Percentiles rank a stretch among this genome's conserved stretches.
phyloP scores from a whole-genome alignment of 2,888 invertebrate genomes.

The Scaptodrosophila latifasciaeformis region DNA sequence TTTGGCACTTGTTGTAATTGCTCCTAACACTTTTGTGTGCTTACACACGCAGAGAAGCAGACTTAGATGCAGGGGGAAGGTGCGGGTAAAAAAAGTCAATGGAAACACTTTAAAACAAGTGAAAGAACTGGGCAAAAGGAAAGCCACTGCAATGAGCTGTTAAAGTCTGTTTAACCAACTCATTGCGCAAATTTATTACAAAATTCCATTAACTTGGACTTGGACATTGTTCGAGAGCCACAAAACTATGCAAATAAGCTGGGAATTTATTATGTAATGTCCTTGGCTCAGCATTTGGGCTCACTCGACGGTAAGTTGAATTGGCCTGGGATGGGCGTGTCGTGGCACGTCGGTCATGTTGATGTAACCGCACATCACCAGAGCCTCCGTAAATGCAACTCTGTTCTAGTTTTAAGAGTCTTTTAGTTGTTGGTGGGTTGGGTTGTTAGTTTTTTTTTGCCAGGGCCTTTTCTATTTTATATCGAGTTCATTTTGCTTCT shows the following conservation, averaged over 20 bases:
- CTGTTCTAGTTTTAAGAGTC: too few relatives aligned
- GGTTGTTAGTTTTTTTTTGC: too few relatives aligned
- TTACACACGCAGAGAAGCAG: constrained; percentile 12
- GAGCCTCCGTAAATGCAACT: constrained; percentile 17
- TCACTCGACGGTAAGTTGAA: constrained; percentile 13
- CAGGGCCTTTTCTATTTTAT: too few relatives aligned
- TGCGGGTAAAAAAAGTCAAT: too few relatives aligned
- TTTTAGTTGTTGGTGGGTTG: too few relatives aligned
- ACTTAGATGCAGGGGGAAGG: too few relatives aligned
- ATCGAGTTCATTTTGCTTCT: too few relatives aligned
- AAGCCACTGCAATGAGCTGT: constrained; percentile 44
- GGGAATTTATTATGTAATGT: constrained; percentile 64
- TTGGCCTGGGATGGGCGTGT: too few relatives aligned
- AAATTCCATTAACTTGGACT: constrained; percentile 62
- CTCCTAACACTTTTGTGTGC: constrained; percentile 13
- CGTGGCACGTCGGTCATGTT: constrained; percentile 28
- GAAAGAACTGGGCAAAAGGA: constrained; percentile 22
- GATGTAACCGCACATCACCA: constrained; percentile 56
- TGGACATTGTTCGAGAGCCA: constrained; percentile 58
- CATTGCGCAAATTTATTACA: constrained; percentile 62
- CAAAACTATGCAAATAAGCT: constrained; percentile 70
- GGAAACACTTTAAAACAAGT: too few relatives aligned
- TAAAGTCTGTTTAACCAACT: constrained; percentile 51
- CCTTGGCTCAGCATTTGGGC: constrained; percentile 43
- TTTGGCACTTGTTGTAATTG: constrained; percentile 68